Evolutionary conservation across 2,888 invertebrate genomes (phyloP), one percentile per base, ranked within the genome.

Genomic region (Lycocerus yunnanus): DNA sequence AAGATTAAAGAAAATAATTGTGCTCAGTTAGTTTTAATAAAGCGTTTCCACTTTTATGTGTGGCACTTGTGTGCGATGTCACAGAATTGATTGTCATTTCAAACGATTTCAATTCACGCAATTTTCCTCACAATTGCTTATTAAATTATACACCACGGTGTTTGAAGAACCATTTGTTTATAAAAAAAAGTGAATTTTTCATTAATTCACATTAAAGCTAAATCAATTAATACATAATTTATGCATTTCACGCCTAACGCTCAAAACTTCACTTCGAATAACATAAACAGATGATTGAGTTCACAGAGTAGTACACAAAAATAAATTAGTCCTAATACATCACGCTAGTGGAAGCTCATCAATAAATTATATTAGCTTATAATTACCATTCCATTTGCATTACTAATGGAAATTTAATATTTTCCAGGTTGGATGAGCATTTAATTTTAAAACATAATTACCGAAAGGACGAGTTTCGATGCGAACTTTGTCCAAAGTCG

Each of bases 401-500:
- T 63, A n/a, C 18, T 20, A n/a, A 16, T 18, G 18, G 16, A 15
- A 63, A 63, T 18, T 13, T 18, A 20, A 43, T 43, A 43, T 43
- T 75, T 91, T 92, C 18, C 91, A 96, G 96, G 84, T 90, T 96
- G 86, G 95, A 96, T 87, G 93, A 93, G 78, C 96, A 96, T 86
- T 87, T 96, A 84, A 91, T 95, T 71, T 90, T 90, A 73, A 90
- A 92, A 69, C 96, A 96, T 89, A 92, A 93, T 76, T 95, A 94
- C 85, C 92, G 93, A 15, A 91, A 92, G 24, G 92, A 93, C 78
- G 94, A 95, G 80, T 94, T 92, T 87, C 91, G 90, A 83, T 97
- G 97, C 86, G 95, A 95, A 81, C 91, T 92, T 77, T 97, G 97
- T 87, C 92, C 94, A 16, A 92, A 93, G 81, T 92, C 93, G 4